Evolutionary conservation across 1,140 invertebrate genomes (phyloP).

Genomic region (Anadara kagoshimensis): DNA sequence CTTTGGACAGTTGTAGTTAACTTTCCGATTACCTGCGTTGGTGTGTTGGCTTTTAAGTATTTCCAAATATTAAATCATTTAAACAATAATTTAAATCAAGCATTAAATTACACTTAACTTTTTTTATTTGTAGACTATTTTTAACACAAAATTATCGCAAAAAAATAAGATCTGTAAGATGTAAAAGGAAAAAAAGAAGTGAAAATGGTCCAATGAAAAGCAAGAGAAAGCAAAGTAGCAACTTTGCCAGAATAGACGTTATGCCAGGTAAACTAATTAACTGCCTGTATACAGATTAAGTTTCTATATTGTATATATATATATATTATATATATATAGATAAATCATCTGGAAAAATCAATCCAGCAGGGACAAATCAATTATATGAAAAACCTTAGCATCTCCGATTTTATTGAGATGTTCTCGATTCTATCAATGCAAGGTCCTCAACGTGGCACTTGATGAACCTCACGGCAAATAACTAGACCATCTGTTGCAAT

Average conservation of each 20-base stretch:
- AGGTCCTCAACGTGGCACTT: no score
- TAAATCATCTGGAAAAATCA: not conserved
- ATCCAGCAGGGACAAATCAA: not conserved
- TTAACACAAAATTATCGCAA: constrained; percentile 9
- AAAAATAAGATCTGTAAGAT: no score
- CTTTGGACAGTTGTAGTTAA: no score
- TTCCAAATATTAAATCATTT: no score
- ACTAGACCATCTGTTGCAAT: no score
- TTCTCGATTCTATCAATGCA: no score
- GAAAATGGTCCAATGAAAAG: constrained; percentile 6
- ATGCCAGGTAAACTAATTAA: not conserved
- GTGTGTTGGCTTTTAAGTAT: no score
- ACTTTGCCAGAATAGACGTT: not conserved
- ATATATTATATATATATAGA: not conserved
- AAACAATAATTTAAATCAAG: no score
- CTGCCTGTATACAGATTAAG: not conserved
- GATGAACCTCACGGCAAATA: no score
- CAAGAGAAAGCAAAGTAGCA: not conserved
- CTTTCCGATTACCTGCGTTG: no score
- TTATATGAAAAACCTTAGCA: not conserved
- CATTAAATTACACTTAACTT: not conserved
- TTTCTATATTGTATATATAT: not conserved
- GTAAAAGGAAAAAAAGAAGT: constrained; percentile 6
- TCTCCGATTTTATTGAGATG: no score
- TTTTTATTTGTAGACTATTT: constrained; percentile 1